These are phyloP conservation scores for Nebria ingens DNA, from an alignment of 1,140 invertebrate species.

Conservation along the genomic window DNA sequence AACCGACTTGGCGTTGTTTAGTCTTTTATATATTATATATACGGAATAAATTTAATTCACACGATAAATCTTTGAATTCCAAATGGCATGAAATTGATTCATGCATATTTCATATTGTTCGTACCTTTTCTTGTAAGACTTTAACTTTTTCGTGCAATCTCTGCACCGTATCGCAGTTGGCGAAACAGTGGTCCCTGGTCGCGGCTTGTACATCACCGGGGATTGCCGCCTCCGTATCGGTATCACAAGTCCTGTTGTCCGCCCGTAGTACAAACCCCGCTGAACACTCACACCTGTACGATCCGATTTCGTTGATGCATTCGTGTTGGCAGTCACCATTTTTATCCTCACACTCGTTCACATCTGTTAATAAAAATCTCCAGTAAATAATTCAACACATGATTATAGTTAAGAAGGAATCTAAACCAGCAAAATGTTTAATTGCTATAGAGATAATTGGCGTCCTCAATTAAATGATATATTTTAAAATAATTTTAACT, in stretches of 20 bases:
- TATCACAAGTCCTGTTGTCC: constrained; percentile 51
- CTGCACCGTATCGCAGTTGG: constrained; percentile 46
- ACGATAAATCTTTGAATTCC: not conserved
- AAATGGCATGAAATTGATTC: not conserved
- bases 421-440: too few relatives aligned
- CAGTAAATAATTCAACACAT: too few relatives aligned
- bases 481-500: too few relatives aligned
- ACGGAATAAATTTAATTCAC: not conserved
- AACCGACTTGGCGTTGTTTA: not conserved
- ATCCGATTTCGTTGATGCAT: constrained; percentile 48
- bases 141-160: constrained; percentile 45
- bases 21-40: too few relatives aligned
- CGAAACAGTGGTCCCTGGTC: constrained; percentile 41
- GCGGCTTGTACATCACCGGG: constrained; percentile 33
- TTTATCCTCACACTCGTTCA: constrained; percentile 55
- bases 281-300: constrained; percentile 44
- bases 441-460: not conserved
- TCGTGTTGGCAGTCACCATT: constrained; percentile 49
- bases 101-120: constrained; percentile 8
- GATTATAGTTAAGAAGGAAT: too few relatives aligned
- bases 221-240: constrained; percentile 16
- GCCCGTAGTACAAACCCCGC: constrained; percentile 38
- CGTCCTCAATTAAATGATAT: too few relatives aligned
- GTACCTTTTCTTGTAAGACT: constrained; percentile 42
- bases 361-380: too few relatives aligned